A percentile compares a stretch with the other conserved stretches of the same genome.
Conservation (phyloP, 2,113 vertebrate species). For the Pomatostomus ruficeps region DNA sequence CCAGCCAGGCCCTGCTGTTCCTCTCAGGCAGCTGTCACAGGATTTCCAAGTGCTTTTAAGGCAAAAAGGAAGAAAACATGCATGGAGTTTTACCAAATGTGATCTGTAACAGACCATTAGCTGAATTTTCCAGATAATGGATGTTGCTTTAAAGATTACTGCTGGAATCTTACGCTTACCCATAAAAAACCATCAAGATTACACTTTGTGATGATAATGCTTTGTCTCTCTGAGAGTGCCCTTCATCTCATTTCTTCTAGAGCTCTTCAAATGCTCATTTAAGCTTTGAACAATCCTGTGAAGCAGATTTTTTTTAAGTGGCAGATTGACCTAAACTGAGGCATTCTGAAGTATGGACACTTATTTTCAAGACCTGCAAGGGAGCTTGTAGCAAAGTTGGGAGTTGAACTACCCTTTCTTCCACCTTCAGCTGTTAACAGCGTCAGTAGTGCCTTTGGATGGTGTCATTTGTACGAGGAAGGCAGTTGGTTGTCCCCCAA, state of each 20-base stretch:
- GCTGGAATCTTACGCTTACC: not conserved
- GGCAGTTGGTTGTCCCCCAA: not conserved
- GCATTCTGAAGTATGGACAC: not conserved
- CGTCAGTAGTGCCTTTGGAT: not conserved
- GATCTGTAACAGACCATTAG: constrained; percentile 10
- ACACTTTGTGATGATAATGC: not conserved
- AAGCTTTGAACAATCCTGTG: not conserved
- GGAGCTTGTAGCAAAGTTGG: not conserved
- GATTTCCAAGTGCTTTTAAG: not conserved
- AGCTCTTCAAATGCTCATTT: not conserved
- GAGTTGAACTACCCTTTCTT: not conserved
- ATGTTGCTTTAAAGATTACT: constrained; percentile 31
- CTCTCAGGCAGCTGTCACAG: not conserved
- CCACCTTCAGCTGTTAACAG: not conserved
- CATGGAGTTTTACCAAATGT: not conserved
- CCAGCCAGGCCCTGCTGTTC: not conserved
- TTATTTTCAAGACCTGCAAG: not conserved
- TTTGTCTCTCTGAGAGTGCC: not conserved
- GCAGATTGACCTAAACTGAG: not conserved
- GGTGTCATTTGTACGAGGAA: not conserved
- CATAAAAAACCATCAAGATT: not conserved
- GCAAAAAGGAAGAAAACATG: not conserved
- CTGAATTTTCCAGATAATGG: constrained; percentile 44
- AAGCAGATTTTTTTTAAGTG: not conserved
- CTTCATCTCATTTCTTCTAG: not conserved